These are phyloP conservation scores for Rambutsinella grinnellia DNA, from an alignment of 2,888 invertebrate species.

Conservation along the genomic window DNA sequence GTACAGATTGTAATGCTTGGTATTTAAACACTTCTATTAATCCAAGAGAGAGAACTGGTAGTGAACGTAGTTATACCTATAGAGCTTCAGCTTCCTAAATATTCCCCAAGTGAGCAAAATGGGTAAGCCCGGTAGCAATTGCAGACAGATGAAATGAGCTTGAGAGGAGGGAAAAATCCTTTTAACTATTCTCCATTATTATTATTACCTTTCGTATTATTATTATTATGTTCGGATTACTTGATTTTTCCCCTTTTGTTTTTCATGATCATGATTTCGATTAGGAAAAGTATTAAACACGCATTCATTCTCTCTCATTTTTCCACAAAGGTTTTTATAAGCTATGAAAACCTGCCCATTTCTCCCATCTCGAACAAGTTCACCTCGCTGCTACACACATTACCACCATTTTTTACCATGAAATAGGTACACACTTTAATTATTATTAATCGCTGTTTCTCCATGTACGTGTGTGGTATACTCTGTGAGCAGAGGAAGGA, in stretches of 20 bases:
- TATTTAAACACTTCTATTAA: too few relatives aligned
- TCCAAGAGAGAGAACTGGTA: too few relatives aligned
- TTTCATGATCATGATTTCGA: slow-evolving; percentile 10
- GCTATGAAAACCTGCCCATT: slow-evolving; percentile 34
- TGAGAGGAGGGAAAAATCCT: slow-evolving; percentile 6
- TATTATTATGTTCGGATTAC: not conserved
- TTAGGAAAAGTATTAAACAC: not conserved
- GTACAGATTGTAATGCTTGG: too few relatives aligned
- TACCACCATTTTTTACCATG: not conserved
- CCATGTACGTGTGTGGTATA: slow-evolving; percentile 30
- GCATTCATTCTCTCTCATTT: not conserved
- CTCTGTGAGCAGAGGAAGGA: slow-evolving; percentile 10
- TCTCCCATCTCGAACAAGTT: slow-evolving; percentile 46
- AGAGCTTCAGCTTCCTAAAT: too few relatives aligned
- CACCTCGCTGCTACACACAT: not conserved
- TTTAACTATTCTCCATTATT: not conserved
- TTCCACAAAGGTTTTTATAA: slow-evolving; percentile 25
- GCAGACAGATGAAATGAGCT: slow-evolving; percentile 33
- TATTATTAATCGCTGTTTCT: not conserved
- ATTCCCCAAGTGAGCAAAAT: too few relatives aligned
- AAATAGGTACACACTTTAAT: not conserved
- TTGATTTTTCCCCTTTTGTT: not conserved
- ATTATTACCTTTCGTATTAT: not conserved
- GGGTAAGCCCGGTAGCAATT: slow-evolving; percentile 51
- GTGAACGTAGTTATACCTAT: too few relatives aligned